A percentile compares a stretch with the other conserved stretches of the same genome.
Evolutionary conservation across 2,797 vertebrate genomes (phyloP).

Genomic region (Arctocebus calabarensis): DNA sequence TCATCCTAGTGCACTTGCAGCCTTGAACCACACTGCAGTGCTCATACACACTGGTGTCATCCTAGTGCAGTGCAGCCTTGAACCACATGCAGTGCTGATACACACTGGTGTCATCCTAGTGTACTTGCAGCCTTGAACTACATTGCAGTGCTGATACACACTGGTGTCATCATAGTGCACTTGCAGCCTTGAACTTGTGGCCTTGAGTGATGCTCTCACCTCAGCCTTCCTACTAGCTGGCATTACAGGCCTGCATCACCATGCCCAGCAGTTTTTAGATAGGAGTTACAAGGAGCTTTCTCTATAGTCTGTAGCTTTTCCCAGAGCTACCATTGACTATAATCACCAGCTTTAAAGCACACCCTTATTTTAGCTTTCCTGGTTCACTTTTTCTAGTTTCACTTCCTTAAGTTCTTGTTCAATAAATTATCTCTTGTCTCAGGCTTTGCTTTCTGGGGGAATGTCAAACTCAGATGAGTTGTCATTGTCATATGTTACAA

Average conservation of each 20-base stretch:
- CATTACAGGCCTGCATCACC: background rate
- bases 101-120: too few species aligned
- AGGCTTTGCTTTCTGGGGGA: background rate
- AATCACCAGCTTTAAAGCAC: background rate
- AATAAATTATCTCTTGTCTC: background rate
- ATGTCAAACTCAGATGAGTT: background rate
- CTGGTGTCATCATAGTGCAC: too few species aligned
- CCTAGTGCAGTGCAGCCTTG: too few species aligned
- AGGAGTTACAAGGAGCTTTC: background rate
- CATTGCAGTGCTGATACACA: too few species aligned
- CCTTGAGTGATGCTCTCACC: too few species aligned
- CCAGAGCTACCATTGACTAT: background rate
- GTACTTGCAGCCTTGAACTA: too few species aligned
- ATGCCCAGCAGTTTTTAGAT: background rate
- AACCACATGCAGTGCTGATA: too few species aligned
- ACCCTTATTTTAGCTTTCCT: background rate
- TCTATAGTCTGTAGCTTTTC: background rate
- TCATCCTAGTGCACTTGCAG: too few species aligned
- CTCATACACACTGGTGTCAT: too few species aligned
- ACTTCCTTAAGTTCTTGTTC: background rate
- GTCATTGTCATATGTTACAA: background rate
- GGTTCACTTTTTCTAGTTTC: background rate
- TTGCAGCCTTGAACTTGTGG: too few species aligned
- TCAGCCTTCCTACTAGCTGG: too few species aligned
- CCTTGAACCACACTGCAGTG: too few species aligned